Base-by-base conservation (phyloP, 2,113 vertebrate genomes). In the Coryphaenoides rupestris region DNA sequence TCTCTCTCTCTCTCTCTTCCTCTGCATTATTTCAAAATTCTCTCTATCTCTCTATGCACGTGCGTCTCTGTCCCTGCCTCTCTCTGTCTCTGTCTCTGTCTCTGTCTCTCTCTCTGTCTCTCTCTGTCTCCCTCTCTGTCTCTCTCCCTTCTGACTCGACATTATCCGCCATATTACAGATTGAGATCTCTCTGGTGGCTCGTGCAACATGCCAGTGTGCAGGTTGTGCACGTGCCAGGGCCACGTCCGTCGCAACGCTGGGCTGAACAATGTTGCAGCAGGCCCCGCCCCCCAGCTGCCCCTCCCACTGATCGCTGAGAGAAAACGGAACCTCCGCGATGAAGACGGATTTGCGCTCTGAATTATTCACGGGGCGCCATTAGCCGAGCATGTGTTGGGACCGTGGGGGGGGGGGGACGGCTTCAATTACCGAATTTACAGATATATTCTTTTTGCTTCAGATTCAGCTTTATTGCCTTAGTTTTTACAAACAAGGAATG, bases 141-240 rank as follows among this genome's bases (percentile, higher is more conserved):
- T 62, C 24, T 62, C 45, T 65, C 17, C 17, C 22, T 49, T n/a
- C 19, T 19, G 19, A 58, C 21, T 69, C 65, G 60, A 79, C 77
- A 74, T 80, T 73, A 74, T n/a, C n/a, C n/a, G 64, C 65, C 22
- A 4, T 82, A 86, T 89, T 86, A 81, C 85, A 88, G 73, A 80
- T 81, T 76, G 62, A 78, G 55, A 74, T 74, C 69, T 54, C 65
- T 66, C 61, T 55, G 60, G 52, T 62, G 56, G 63, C 54, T 63
- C 70, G 4, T 21, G 58, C 55, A 59, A 33, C 61, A 65, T 62
- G 74, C 58, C 67, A 56, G 63, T 64, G 60, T 74, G 69, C 61
- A 74, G 78, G 81, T 76, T 70, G 74, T 57, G 52, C 50, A n/a
- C n/a, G 60, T 2, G 61, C 47, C 60, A 60, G 75, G n/a, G n/a